Evolutionary conservation across 2,888 invertebrate species (phyloP).

Genomic region (Salpingus planirostris): DNA sequence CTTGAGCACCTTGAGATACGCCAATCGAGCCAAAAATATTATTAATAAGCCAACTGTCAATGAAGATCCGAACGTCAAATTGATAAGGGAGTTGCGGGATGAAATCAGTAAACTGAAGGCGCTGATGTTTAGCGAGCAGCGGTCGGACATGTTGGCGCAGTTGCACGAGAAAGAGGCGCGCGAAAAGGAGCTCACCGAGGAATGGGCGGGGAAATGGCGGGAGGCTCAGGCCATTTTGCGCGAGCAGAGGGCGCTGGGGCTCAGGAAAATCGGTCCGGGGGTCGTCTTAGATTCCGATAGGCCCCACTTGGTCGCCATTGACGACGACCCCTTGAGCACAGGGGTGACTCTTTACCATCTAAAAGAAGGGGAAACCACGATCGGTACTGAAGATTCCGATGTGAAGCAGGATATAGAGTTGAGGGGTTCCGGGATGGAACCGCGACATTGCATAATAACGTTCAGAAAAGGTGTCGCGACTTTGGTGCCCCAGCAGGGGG

Average conservation of each 20-base stretch:
- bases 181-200: conserved; percentile 75
- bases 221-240: conserved; percentile 81
- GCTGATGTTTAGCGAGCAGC: conserved; percentile 56
- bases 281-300: conserved; percentile 84
- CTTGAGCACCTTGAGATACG: conserved; percentile 75
- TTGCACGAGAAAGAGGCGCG: conserved; percentile 86
- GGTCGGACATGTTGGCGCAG: conserved; percentile 63
- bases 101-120: conserved; percentile 76
- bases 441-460: conserved; percentile 69
- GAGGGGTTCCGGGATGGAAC: conserved; percentile 65
- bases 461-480: conserved; percentile 65
- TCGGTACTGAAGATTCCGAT: conserved; percentile 68
- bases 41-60: conserved; percentile 87
- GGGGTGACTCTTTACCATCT: conserved; percentile 87
- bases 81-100: conserved; percentile 74
- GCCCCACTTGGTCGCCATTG: conserved; percentile 87
- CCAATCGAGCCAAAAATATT: conserved; percentile 84
- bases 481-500: conserved; percentile 60
- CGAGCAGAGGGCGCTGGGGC: conserved; percentile 78
- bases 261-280: conserved; percentile 80
- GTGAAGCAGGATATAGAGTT: conserved; percentile 67
- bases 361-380: conserved; percentile 80
- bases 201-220: conserved; percentile 91
- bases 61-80: conserved; percentile 81
- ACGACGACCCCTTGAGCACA: conserved; percentile 81